phyloP scores from a whole-genome alignment of 1,140 invertebrate species.

The Venturia canescens region DNA sequence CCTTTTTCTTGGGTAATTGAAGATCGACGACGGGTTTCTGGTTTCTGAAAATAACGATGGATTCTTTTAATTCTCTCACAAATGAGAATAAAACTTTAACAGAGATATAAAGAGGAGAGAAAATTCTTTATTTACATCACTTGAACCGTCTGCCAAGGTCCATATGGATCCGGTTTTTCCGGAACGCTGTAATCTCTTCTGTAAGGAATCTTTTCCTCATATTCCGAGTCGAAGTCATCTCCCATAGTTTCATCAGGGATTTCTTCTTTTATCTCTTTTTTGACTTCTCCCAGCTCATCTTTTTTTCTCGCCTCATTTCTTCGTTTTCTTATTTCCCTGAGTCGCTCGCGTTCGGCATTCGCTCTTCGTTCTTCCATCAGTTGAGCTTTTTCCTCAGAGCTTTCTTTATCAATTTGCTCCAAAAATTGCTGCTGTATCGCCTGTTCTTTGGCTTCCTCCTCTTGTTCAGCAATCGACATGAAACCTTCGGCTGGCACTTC shows the following conservation, averaged over 20 bases:
- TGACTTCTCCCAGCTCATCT: constrained; percentile 56
- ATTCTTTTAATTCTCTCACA: constrained; percentile 11
- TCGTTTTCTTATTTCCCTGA: constrained; percentile 74
- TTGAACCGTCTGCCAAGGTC: constrained; percentile 81
- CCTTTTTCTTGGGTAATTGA: constrained; percentile 77
- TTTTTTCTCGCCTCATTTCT: constrained; percentile 63
- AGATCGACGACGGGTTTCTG: constrained; percentile 78
- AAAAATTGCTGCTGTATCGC: constrained; percentile 75
- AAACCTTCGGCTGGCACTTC: constrained; percentile 82
- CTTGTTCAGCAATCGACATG: constrained; percentile 81
- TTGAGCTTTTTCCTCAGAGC: constrained; percentile 68
- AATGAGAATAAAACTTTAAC: not conserved
- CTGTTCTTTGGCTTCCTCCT: constrained; percentile 71
- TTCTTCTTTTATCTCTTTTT: constrained; percentile 46
- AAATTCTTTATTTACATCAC: constrained; percentile 72
- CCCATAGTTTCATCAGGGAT: constrained; percentile 60
- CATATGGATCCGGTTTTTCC: constrained; percentile 80
- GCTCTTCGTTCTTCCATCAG: constrained; percentile 73
- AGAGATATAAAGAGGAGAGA: constrained; percentile 18
- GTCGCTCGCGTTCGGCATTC: constrained; percentile 72
- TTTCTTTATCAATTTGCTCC: constrained; percentile 77
- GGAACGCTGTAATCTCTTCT: constrained; percentile 74
- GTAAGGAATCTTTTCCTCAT: constrained; percentile 73
- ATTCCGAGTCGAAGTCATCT: constrained; percentile 44
- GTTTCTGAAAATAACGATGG: constrained; percentile 70